These are phyloP conservation scores for Alcis repandata DNA, from an alignment of 2,888 invertebrate species.

Conservation along the genomic window DNA sequence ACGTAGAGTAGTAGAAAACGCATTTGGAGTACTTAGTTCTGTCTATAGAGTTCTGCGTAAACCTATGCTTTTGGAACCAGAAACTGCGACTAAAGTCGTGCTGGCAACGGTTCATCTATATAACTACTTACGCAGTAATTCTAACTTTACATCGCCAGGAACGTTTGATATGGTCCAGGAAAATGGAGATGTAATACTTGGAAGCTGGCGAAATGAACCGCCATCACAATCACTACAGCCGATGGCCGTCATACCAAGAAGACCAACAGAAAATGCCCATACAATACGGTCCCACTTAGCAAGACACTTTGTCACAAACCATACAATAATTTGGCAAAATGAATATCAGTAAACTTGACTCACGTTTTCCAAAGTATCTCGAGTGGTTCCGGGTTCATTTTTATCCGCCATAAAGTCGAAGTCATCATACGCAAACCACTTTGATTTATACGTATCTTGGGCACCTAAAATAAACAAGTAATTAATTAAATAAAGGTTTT, in stretches of 20 bases:
- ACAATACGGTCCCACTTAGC: slow-evolving; percentile 47
- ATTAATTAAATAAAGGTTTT: slow-evolving; percentile 13
- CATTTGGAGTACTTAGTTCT: slow-evolving; percentile 40
- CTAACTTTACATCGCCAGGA: slow-evolving; percentile 40
- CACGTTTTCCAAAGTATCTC: slow-evolving; percentile 45
- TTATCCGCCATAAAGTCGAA: slow-evolving; percentile 50
- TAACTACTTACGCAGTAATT: slow-evolving; percentile 44
- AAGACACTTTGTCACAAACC: slow-evolving; percentile 48
- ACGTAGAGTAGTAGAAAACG: slow-evolving; percentile 38
- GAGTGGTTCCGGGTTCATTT: slow-evolving; percentile 46
- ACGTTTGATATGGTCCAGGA: slow-evolving; percentile 44
- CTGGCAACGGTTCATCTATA: slow-evolving; percentile 45
- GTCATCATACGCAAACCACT: slow-evolving; percentile 43
- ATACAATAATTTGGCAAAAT: slow-evolving; percentile 50
- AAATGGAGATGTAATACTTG: slow-evolving; percentile 46
- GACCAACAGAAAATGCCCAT: slow-evolving; percentile 45
- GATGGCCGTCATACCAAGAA: slow-evolving; percentile 46
- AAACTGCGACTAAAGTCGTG: slow-evolving; percentile 46
- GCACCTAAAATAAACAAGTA: slow-evolving; percentile 37
- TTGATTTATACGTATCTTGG: slow-evolving; percentile 39
- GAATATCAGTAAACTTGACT: slow-evolving; percentile 44
- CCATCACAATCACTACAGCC: slow-evolving; percentile 46
- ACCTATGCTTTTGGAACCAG: slow-evolving; percentile 49
- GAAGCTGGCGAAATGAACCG: slow-evolving; percentile 51
- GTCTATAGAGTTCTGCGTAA: slow-evolving; percentile 43